Evolutionary conservation across 53 echinoderm and acorn worm species (phyloP).

Genomic region (Actinopyga echinites): DNA sequence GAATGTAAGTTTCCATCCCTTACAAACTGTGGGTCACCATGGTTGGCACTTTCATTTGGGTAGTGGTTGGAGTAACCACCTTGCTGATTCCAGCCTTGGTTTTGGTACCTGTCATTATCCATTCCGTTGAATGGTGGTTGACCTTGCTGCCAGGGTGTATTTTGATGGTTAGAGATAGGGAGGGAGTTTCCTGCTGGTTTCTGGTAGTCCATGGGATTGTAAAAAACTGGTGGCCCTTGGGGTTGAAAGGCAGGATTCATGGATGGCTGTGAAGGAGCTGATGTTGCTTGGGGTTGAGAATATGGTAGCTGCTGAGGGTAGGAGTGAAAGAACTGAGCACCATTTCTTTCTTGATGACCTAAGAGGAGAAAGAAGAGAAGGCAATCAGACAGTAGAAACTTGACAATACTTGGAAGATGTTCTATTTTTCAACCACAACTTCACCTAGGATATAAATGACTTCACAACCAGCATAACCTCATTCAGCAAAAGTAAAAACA

Average conservation of each 20-base stretch:
- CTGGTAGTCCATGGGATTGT: slow-evolving; percentile 33
- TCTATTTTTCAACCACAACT: too few relatives aligned
- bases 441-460: too few relatives aligned
- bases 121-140: slow-evolving; percentile 24
- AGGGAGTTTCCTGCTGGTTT: slow-evolving; percentile 1
- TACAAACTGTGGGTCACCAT: slow-evolving; percentile 1
- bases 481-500: too few relatives aligned
- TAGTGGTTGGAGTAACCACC: slow-evolving; percentile 10
- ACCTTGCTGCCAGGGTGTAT: slow-evolving; percentile 5
- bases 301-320: background rate
- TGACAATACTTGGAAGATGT: too few relatives aligned
- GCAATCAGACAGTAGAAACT: too few relatives aligned
- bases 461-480: too few relatives aligned
- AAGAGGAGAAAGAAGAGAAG: background rate
- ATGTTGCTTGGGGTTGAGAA: slow-evolving; percentile 16
- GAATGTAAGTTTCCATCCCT: background rate
- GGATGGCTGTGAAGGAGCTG: background rate
- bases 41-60: background rate
- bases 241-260: slow-evolving; percentile 42
- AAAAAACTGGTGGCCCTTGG: slow-evolving; percentile 38
- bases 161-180: slow-evolving; percentile 14
- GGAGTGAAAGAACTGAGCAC: slow-evolving; percentile 29
- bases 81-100: slow-evolving; percentile 7
- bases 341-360: slow-evolving; percentile 18
- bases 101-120: slow-evolving; percentile 14